Base-by-base conservation (phyloP, 2,113 vertebrate genomes). In the Xerus inauris region DNA sequence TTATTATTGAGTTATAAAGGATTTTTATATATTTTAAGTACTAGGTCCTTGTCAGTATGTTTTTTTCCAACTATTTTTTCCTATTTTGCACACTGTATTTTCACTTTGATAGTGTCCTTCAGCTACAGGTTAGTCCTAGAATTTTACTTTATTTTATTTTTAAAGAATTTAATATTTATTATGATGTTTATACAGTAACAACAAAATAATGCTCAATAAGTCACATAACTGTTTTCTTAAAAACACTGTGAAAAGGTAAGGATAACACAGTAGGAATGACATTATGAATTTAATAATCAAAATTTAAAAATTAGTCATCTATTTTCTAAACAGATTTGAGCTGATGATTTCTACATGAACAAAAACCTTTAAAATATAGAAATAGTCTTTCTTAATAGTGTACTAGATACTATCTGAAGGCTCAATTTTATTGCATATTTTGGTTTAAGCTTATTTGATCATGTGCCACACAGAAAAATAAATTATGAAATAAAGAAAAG, bases 161-260 rank as follows among this genome's bases (percentile, higher is more conserved):
- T 57, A 2, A 57, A 57, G 35, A 96, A 97, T 95, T 93, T 92
- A 93, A 73, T 95, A 77, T 95, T 98, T 97, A 98, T 97, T 97
- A 89, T 80, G 59, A 96, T 83, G 14, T 96, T 97, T 67, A 93
- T 91, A 94, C 59, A 98, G 67, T 87, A 94, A 97, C 89, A 96
- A 20, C 57, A 96, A 97, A 98, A 97, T 95, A 96, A 92, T 57
- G 59, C 24, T 97, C 80, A 96, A 64, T 64, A 98, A 97, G 64
- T 91, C 92, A 94, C 59, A 97, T 26, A 57, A 89, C 71, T 96
- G 82, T 87, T 95, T 95, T 97, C 90, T 96, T 96, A 96, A 97
- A 95, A 95, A 96, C 94, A 95, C 24, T 95, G 28, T 30, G 94
- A 96, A 95, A 75, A 97, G 45, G 64, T 94, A 83, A 47, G 93